Evolutionary conservation across 92 coral and sea anemone species (phyloP).

Genomic region (Porites lobata): DNA sequence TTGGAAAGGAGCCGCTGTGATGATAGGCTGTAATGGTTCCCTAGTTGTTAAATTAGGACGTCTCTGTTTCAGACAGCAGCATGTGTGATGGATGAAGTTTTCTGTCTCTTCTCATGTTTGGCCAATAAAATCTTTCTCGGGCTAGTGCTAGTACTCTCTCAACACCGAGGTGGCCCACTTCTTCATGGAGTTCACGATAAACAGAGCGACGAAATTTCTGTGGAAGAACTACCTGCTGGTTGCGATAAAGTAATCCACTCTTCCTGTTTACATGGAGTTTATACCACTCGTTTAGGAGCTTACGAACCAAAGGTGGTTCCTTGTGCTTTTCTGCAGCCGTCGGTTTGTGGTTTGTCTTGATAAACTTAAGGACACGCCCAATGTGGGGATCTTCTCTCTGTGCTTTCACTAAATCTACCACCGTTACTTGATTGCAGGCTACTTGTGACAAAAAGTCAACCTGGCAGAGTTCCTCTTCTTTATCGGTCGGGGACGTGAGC

Average conservation of each 20-base stretch:
- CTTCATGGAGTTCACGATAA: constrained; percentile 59
- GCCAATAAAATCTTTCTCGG: constrained; percentile 62
- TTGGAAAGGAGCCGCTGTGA: constrained; percentile 32
- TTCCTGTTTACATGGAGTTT: constrained; percentile 53
- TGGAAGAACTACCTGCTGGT: constrained; percentile 62
- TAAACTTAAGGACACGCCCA: constrained; percentile 54
- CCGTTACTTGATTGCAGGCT: constrained; percentile 22
- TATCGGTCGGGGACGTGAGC: constrained; percentile 56
- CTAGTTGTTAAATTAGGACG: constrained; percentile 41
- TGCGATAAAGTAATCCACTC: constrained; percentile 28
- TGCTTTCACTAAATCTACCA: constrained; percentile 42
- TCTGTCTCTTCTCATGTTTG: constrained; percentile 46
- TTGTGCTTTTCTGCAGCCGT: constrained; percentile 41
- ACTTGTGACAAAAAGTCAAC: not conserved
- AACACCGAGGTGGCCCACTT: constrained; percentile 64
- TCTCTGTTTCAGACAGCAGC: constrained; percentile 47
- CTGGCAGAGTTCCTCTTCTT: too few species aligned
- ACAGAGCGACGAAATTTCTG: constrained; percentile 31
- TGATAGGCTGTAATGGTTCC: constrained; percentile 53
- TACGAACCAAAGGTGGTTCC: constrained; percentile 64
- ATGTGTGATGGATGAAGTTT: constrained; percentile 32
- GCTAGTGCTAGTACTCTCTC: constrained; percentile 59
- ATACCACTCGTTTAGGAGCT: constrained; percentile 64
- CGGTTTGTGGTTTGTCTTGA: constrained; percentile 48
- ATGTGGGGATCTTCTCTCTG: constrained; percentile 41